Conservation (phyloP, 2,797 vertebrate genomes). For the Aquila chrysaetos region DNA sequence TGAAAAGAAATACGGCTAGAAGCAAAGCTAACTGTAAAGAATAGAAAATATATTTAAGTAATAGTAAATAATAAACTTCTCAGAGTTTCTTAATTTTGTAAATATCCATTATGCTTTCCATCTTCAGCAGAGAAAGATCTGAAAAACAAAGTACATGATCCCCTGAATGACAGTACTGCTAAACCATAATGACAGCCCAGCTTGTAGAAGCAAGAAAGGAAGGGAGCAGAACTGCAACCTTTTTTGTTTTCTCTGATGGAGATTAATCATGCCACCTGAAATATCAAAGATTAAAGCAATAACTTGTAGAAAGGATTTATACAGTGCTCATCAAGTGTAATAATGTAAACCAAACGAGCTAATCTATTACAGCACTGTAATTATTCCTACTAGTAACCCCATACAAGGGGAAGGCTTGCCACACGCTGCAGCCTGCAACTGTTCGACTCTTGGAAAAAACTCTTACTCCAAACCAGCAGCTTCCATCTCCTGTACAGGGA, state of each 20-base stretch:
- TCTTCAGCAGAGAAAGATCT: neutral
- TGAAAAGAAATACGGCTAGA: neutral
- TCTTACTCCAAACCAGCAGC: neutral
- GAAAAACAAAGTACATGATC: neutral
- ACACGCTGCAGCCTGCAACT: neutral
- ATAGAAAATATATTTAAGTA: neutral
- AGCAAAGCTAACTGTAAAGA: neutral
- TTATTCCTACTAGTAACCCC: neutral
- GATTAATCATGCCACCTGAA: neutral
- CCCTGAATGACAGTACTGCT: neutral
- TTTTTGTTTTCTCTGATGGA: neutral
- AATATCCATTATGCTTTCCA: neutral
- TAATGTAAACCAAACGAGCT: neutral
- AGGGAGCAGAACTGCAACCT: neutral
- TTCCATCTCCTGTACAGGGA: neutral
- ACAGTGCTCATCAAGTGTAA: neutral
- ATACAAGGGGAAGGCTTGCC: fast-evolving
- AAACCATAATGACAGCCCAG: neutral
- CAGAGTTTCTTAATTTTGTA: neutral
- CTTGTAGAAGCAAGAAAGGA: neutral
- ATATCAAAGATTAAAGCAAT: neutral
- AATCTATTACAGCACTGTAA: neutral
- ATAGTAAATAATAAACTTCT: neutral
- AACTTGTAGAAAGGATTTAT: neutral
- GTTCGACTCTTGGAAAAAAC: neutral